Percentiles rank a stretch among this genome's conserved stretches.
phyloP scores from a whole-genome alignment of 1,140 invertebrate species.

The Stratiolaelaps scimitus region DNA sequence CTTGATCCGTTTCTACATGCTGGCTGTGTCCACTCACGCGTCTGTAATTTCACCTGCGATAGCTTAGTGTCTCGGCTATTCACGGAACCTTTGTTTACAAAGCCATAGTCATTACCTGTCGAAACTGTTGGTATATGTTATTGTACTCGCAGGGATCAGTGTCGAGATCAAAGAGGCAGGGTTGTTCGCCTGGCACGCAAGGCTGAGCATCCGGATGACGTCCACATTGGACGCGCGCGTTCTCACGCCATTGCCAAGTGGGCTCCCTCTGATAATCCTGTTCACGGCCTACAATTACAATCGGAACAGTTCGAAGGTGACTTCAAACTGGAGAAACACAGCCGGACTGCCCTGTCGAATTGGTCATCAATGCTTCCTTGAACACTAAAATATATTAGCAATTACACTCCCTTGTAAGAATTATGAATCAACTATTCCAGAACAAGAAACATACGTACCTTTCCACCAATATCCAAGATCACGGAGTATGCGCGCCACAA shows the following conservation, averaged over 20 bases:
- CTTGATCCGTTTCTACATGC: too few species aligned
- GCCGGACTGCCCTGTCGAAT: too few species aligned
- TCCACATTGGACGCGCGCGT: slow-evolving; percentile 16
- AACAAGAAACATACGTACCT: neutral
- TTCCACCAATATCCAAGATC: slow-evolving; percentile 25
- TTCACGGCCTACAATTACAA: neutral
- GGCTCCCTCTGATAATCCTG: neutral
- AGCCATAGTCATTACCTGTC: neutral
- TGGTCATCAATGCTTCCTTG: too few species aligned
- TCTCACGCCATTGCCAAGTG: slow-evolving; percentile 29
- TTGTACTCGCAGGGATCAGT: slow-evolving; percentile 42
- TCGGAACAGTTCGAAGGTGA: neutral
- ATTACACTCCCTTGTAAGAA: too few species aligned
- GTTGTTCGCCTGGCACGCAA: slow-evolving; percentile 31
- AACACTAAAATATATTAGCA: too few species aligned
- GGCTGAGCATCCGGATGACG: slow-evolving; percentile 31
- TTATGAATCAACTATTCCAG: neutral
- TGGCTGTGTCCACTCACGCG: too few species aligned
- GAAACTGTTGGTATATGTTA: slow-evolving; percentile 36
- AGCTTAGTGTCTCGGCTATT: neutral
- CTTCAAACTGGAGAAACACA: neutral
- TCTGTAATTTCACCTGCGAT: neutral
- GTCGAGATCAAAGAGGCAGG: slow-evolving; percentile 40
- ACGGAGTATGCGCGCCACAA: neutral
- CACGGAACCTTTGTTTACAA: neutral